phyloP scores from a whole-genome alignment of 2,797 vertebrate genomes.

The Tachyglossus aculeatus region DNA sequence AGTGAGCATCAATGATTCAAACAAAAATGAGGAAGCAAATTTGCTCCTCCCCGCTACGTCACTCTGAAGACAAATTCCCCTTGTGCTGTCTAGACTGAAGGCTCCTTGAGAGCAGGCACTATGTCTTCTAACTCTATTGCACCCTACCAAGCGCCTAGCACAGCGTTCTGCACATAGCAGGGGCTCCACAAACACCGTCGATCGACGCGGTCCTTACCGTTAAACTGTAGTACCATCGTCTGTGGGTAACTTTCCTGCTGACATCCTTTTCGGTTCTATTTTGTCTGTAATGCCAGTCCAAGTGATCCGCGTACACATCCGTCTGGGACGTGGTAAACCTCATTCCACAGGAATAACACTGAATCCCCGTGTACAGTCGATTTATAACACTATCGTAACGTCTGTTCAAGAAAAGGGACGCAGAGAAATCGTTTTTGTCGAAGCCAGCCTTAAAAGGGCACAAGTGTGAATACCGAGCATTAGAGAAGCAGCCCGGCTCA shows the following conservation, averaged over 20 bases:
- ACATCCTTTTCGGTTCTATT: constrained; percentile 95
- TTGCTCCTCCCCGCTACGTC: too few relatives aligned
- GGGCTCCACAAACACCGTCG: too few relatives aligned
- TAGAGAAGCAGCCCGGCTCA: too few relatives aligned
- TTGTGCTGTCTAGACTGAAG: too few relatives aligned
- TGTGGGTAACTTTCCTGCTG: constrained; percentile 93
- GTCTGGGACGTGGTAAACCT: constrained; percentile 95
- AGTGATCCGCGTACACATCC: constrained; percentile 95
- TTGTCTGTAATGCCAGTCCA: constrained; percentile 98
- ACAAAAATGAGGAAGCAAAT: too few relatives aligned
- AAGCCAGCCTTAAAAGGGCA: background rate
- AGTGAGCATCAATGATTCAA: too few relatives aligned
- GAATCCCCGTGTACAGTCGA: constrained; percentile 94
- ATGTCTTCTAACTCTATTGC: too few relatives aligned
- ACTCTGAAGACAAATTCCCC: too few relatives aligned
- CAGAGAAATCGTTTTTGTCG: constrained; percentile 18
- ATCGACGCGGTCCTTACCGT: constrained; percentile 78
- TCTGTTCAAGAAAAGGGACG: constrained; percentile 68
- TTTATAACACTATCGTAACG: constrained; percentile 91
- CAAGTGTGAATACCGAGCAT: too few relatives aligned
- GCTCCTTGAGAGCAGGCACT: too few relatives aligned
- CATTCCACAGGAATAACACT: constrained; percentile 98
- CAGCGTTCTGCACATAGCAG: too few relatives aligned
- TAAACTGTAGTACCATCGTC: constrained; percentile 96
- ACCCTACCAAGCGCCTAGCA: too few relatives aligned